These are phyloP conservation scores for Leptosomus discolor DNA, from an alignment of 2,113 vertebrate species.

Conservation along the genomic window DNA sequence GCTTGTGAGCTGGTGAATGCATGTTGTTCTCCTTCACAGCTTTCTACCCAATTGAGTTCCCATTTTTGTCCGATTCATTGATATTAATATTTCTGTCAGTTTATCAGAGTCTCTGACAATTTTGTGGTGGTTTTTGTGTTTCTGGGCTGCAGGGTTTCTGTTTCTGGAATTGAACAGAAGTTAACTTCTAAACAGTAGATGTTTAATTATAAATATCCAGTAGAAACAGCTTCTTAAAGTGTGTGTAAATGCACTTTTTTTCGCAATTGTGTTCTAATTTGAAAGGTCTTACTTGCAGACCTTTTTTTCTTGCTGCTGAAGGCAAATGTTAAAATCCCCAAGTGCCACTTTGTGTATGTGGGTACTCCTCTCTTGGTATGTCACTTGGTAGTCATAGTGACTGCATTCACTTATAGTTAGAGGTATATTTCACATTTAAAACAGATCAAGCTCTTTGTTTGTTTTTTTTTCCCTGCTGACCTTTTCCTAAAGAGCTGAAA, in stretches of 20 bases:
- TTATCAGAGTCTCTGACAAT: background rate
- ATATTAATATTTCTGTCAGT: background rate
- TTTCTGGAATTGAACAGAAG: background rate
- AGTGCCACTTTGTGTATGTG: background rate
- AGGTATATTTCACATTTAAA: background rate
- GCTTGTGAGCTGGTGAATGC: background rate
- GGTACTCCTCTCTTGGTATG: background rate
- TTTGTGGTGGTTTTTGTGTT: background rate
- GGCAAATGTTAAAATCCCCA: background rate
- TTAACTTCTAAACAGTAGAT: background rate
- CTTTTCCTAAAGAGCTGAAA: background rate
- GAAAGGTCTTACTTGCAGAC: background rate
- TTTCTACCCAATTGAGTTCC: background rate
- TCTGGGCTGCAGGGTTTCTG: background rate
- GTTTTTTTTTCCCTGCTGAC: background rate
- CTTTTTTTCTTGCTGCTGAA: background rate
- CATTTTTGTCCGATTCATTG: rapidly evolving
- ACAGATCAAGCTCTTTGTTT: background rate
- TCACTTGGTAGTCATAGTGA: background rate
- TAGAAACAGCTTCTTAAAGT: background rate
- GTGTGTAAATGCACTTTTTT: background rate
- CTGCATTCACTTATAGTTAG: background rate
- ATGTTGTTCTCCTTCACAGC: background rate
- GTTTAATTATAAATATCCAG: background rate
- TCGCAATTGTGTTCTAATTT: background rate